Percentiles rank a stretch among this genome's conserved stretches.
phyloP scores from a whole-genome alignment of 2,797 vertebrate species.

The Oreochromis grahami region DNA sequence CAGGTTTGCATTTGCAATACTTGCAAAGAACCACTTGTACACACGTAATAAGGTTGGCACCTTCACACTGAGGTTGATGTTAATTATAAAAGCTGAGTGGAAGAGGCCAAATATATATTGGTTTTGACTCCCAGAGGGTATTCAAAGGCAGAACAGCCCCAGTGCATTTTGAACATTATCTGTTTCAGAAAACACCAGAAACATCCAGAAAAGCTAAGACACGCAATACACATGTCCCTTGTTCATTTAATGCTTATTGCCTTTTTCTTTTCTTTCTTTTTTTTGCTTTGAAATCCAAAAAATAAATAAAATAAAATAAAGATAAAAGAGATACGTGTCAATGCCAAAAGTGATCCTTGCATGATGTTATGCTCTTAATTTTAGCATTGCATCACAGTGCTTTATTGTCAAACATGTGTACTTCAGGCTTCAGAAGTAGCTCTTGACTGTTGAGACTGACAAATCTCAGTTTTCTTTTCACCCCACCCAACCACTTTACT shows the following conservation, averaged over 20 bases:
- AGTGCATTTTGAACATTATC: not conserved
- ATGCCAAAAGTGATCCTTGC: not conserved
- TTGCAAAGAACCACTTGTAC: not conserved
- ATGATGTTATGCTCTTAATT: not conserved
- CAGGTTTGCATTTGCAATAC: not conserved
- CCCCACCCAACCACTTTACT: not conserved
- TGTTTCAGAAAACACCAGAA: not conserved
- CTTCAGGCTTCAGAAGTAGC: not conserved
- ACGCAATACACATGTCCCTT: not conserved
- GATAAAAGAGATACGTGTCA: slow-evolving; percentile 17
- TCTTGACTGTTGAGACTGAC: not conserved
- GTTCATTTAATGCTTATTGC: not conserved
- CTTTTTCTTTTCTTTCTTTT: not conserved
- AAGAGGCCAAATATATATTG: not conserved
- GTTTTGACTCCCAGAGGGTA: not conserved
- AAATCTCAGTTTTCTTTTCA: not conserved
- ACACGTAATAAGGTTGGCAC: not conserved
- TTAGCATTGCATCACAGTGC: not conserved
- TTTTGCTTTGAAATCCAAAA: not conserved
- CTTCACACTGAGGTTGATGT: not conserved
- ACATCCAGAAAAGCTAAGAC: not conserved
- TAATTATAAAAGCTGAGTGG: not conserved
- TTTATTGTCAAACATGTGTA: not conserved
- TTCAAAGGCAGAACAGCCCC: not conserved
- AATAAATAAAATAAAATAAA: not conserved